Base-by-base conservation (phyloP, 2,888 invertebrate species). In the Oligia fasciuncula region DNA sequence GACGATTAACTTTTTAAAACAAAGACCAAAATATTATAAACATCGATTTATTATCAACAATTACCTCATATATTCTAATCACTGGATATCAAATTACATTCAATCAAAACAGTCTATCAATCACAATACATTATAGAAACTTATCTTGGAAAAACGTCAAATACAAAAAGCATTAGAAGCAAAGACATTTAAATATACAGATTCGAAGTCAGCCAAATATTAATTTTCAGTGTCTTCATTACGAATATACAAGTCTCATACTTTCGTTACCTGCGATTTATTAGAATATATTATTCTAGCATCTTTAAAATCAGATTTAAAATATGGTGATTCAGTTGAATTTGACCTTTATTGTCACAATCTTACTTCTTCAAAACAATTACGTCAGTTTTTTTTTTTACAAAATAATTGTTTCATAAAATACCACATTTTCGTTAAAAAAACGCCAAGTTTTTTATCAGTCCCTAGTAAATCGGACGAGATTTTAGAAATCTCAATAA, bases 41-140 rank as follows among this genome's bases (percentile, higher is more conserved):
- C 91, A 92, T 92, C 85, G 89, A 93, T 93, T 95, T 94, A 94
- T 94, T 94, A 91, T 92, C 89, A 95, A 95, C 94, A 95, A 94
- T 93, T 93, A 93, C 92, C 91, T 88, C 87, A 90, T 93, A 92
- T 90, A 92, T 90, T 92, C 91, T 94, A 95, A 94, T 95, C 94
- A 95, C 95, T 94, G 93, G 91, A 91, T 93, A 95, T 93, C 90
- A 93, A 93, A 94, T 93, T 93, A 94, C 92, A 92, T 92, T 87
- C 54, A 86, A 86, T 92, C 90, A 90, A 92, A 91, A 92, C 89
- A 91, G 87, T 85, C 84, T 91, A 91, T 89, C 81, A 89, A 91
- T 90, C 88, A 91, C 89, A 91, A 89, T 89, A 91, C 88, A 88
- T 84, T 83, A 87, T 88, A 90, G 83, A 89, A 85, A 87, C 88